Evolutionary conservation across 2,888 invertebrate genomes (phyloP), one percentile per base, ranked within the genome.

Genomic region (Agonopterix arenella): DNA sequence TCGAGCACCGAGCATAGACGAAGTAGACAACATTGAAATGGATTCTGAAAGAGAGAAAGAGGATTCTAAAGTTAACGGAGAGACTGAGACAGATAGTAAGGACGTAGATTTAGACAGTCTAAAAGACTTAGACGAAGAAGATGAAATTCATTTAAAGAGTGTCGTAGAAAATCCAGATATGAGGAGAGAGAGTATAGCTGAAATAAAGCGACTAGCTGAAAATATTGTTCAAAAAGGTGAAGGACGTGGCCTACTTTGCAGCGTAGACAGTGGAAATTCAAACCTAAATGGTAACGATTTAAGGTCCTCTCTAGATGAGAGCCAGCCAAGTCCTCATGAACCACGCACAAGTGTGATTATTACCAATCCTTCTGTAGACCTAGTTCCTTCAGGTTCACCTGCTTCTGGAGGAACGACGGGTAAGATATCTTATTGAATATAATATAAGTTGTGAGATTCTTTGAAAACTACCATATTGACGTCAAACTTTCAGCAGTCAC

Each of bases 291-390:
- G 90, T 8, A 77, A 62, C 54, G 80, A 89, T 50, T 56, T 75
- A 52, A 76, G 75, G 59, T 74, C 80, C 0, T 80, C 83, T 0
- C 53, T 82, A 36, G 84, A 88, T 52, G 84, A 84, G 45, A 65
- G 57, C 46, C 73, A 71, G 51, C 62, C 74, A 0, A 70, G 60
- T 52, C 77, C 77, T 2, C 84, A 73, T 36, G 81, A 78, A 47
- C 84, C 81, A 55, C 90, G 89, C 54, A 92, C 92, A 7, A 93
- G 93, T 59, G 93, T 94, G 1, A 93, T 94, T 54, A 91, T 94
- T 8, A 94, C 94, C 0, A 93, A 94, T 65, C 93, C 93, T 0
- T 93, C 93, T 1, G 90, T 94, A 7, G 94, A 94, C 73, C 83
- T 93, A 43, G 89, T 69, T 2, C 84, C 89, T 51, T 79, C 80